These are phyloP conservation scores for Dicroscelio sp. DNA, from an alignment of 2,888 invertebrate species.

Conservation along the genomic window DNA sequence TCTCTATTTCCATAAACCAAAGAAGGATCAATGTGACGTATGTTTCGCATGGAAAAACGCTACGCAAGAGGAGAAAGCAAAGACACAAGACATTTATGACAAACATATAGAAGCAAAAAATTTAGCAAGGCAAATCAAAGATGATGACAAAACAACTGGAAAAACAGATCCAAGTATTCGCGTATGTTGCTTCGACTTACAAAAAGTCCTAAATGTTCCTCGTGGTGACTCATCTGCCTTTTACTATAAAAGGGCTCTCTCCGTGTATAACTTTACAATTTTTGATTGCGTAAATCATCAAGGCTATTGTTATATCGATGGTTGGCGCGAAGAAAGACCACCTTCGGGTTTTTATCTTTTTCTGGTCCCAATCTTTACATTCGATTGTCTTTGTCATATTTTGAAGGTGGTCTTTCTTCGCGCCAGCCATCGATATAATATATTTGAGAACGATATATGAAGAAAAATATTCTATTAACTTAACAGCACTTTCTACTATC, in stretches of 20 bases:
- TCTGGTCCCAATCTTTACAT: too few species aligned
- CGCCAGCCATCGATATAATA: too few species aligned
- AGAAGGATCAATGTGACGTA: constrained; percentile 88
- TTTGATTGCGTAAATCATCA: constrained; percentile 70
- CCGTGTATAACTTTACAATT: constrained; percentile 81
- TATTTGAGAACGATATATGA: too few species aligned
- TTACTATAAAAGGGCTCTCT: constrained; percentile 74
- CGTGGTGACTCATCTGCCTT: constrained; percentile 58
- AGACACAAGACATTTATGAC: constrained; percentile 83
- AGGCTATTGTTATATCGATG: constrained; percentile 48
- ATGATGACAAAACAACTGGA: constrained; percentile 78
- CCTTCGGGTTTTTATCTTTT: too few species aligned
- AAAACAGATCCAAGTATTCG: constrained; percentile 38
- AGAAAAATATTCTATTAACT: too few species aligned
- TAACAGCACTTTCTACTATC: too few species aligned
- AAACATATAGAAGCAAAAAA: constrained; percentile 82
- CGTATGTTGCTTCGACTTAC: constrained; percentile 48
- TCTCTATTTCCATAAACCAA: constrained; percentile 56
- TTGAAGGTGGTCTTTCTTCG: too few species aligned
- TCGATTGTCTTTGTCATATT: neutral
- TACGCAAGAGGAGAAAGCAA: constrained; percentile 81
- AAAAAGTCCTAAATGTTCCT: constrained; percentile 60
- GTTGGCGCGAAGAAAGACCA: too few species aligned
- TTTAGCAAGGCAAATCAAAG: constrained; percentile 84
- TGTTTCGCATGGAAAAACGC: constrained; percentile 86